Percentiles rank a stretch among this genome's conserved stretches.
phyloP scores from a whole-genome alignment of 2,113 vertebrate genomes.

The Merops nubicus region DNA sequence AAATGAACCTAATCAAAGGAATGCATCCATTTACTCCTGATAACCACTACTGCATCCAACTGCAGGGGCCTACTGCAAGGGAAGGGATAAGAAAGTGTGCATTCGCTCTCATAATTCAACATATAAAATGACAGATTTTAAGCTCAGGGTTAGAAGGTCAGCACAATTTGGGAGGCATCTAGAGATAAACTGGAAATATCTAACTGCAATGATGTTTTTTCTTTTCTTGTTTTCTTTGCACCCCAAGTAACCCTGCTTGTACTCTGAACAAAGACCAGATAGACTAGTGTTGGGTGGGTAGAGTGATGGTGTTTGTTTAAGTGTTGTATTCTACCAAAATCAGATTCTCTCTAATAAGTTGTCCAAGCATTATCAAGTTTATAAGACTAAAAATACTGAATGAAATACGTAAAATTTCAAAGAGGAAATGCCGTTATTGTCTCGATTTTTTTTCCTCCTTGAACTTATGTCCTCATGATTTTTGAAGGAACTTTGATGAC shows the following conservation, averaged over 20 bases:
- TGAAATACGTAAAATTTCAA: not conserved
- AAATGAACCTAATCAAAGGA: slow-evolving; percentile 8
- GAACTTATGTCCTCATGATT: not conserved
- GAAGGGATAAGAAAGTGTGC: not conserved
- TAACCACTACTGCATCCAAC: not conserved
- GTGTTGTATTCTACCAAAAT: not conserved
- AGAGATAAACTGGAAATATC: not conserved
- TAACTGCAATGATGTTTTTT: not conserved
- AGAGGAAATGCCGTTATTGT: not conserved
- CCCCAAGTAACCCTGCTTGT: not conserved
- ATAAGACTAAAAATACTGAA: not conserved
- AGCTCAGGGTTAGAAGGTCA: not conserved
- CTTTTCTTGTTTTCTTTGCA: not conserved
- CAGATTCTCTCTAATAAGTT: not conserved
- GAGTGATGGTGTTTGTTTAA: not conserved
- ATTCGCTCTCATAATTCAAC: not conserved
- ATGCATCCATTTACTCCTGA: not conserved
- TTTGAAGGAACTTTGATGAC: not conserved
- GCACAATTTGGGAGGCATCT: not conserved
- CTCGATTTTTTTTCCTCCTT: not conserved
- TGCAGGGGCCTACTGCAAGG: not conserved
- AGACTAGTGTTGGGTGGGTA: not conserved
- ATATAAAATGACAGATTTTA: not conserved
- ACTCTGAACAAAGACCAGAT: not conserved
- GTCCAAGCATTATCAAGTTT: not conserved